These are phyloP conservation scores for Bombus superbus DNA, from an alignment of 1,140 invertebrate species.

Conservation along the genomic window DNA sequence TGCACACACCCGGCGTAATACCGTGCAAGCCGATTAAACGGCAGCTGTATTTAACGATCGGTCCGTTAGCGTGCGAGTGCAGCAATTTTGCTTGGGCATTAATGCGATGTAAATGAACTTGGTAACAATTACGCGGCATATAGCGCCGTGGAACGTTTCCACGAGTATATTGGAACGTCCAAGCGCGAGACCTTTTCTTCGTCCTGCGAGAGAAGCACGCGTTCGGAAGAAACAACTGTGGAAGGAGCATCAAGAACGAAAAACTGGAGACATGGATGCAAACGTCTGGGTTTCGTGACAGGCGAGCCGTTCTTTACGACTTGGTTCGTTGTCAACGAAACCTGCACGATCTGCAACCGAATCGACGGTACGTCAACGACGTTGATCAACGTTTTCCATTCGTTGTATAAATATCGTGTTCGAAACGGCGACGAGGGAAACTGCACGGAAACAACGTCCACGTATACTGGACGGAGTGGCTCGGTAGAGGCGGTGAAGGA, in stretches of 20 bases:
- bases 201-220: neutral
- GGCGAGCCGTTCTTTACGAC: slow-evolving; percentile 86
- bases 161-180: no score
- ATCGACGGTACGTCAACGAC: slow-evolving; percentile 64
- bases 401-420: slow-evolving; percentile 32
- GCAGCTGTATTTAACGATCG: slow-evolving; percentile 62
- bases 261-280: slow-evolving; percentile 73
- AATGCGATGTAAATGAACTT: slow-evolving; percentile 63
- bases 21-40: slow-evolving; percentile 64
- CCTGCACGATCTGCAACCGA: slow-evolving; percentile 89
- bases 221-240: slow-evolving; percentile 3
- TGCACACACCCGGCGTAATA: slow-evolving; percentile 54
- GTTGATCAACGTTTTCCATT: slow-evolving; percentile 17
- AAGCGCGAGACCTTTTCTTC: neutral
- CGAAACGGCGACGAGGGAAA: neutral
- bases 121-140: slow-evolving; percentile 61
- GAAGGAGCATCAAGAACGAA: slow-evolving; percentile 8
- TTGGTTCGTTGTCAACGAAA: slow-evolving; percentile 96
- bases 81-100: slow-evolving; percentile 62
- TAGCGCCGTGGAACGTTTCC: neutral
- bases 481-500: neutral
- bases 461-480: neutral
- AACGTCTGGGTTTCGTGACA: slow-evolving; percentile 90
- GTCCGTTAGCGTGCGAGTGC: slow-evolving; percentile 48
- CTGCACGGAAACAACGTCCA: neutral